Conservation (phyloP, 1,140 invertebrate species). For the Anastrepha ludens region DNA sequence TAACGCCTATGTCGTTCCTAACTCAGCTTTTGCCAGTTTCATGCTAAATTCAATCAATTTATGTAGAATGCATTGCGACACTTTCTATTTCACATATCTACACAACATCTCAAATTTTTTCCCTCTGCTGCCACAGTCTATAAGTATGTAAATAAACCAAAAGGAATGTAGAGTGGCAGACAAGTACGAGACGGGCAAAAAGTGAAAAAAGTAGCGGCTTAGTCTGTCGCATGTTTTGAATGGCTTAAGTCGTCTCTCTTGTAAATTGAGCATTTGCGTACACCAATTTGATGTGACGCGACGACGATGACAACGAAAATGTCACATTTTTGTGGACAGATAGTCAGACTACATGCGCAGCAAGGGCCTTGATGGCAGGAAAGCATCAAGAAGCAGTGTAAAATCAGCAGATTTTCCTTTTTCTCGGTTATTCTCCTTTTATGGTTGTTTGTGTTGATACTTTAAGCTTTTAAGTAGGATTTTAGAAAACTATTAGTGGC, state of each 20-base stretch:
- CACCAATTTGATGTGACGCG: slow-evolving; percentile 36
- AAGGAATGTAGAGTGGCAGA: background rate
- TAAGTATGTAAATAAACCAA: background rate
- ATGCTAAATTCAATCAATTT: slow-evolving; percentile 45
- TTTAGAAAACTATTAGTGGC: slow-evolving; percentile 23
- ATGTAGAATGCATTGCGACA: background rate
- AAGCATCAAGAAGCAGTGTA: background rate
- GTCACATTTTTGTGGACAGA: slow-evolving; percentile 4
- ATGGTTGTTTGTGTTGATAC: slow-evolving; percentile 19
- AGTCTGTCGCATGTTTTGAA: slow-evolving; percentile 49
- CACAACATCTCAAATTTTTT: background rate
- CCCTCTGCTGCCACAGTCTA: background rate
- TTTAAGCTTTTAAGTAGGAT: slow-evolving; percentile 41
- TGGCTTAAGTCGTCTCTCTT: slow-evolving; percentile 34
- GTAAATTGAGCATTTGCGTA: slow-evolving; percentile 52
- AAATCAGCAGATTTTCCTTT: background rate
- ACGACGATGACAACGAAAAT: slow-evolving; percentile 14
- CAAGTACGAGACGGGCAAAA: slow-evolving; percentile 19
- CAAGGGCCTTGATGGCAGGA: background rate
- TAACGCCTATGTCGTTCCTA: background rate
- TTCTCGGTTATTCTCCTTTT: background rate
- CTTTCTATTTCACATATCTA: slow-evolving; percentile 12
- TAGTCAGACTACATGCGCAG: background rate
- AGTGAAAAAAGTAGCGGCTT: background rate
- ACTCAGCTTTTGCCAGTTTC: slow-evolving; percentile 14